phyloP scores from a whole-genome alignment of 2,888 invertebrate genomes.

The Sinopyrophorus schimmeli region DNA sequence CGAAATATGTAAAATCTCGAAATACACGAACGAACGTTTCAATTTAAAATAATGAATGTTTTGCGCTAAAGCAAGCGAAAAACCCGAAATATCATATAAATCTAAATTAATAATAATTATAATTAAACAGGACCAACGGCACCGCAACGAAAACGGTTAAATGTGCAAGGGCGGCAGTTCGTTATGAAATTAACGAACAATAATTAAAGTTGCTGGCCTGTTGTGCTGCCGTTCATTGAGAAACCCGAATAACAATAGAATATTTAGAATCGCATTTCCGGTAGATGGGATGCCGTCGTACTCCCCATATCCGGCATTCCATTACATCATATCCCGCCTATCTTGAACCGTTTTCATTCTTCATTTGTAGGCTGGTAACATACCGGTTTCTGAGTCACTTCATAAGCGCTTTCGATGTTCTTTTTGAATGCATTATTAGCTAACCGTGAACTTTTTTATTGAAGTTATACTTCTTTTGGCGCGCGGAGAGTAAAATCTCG shows the following conservation, averaged over 20 bases:
- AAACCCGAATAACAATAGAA: constrained; percentile 25
- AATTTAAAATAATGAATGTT: no score
- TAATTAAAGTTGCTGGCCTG: constrained; percentile 15
- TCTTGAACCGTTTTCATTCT: constrained; percentile 5
- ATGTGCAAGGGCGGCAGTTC: constrained; percentile 11
- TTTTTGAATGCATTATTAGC: no score
- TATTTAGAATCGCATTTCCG: constrained; percentile 32
- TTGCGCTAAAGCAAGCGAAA: no score
- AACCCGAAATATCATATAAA: no score
- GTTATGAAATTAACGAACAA: constrained; percentile 14
- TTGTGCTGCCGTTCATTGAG: constrained; percentile 16
- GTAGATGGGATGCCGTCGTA: constrained; percentile 22
- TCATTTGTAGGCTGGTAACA: constrained; percentile 3
- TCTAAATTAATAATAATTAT: no score
- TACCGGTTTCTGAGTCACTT: neutral
- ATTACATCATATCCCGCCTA: constrained; percentile 23
- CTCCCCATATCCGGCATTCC: constrained; percentile 32
- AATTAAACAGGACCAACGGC: neutral
- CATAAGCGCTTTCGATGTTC: no score
- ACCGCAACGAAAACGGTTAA: no score
- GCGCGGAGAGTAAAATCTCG: no score
- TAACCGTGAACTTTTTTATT: no score
- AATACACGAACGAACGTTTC: no score
- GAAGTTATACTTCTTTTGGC: no score
- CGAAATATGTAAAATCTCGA: no score